Evolutionary conservation across 2,888 invertebrate genomes (phyloP).

Genomic region (Cancer borealis): DNA sequence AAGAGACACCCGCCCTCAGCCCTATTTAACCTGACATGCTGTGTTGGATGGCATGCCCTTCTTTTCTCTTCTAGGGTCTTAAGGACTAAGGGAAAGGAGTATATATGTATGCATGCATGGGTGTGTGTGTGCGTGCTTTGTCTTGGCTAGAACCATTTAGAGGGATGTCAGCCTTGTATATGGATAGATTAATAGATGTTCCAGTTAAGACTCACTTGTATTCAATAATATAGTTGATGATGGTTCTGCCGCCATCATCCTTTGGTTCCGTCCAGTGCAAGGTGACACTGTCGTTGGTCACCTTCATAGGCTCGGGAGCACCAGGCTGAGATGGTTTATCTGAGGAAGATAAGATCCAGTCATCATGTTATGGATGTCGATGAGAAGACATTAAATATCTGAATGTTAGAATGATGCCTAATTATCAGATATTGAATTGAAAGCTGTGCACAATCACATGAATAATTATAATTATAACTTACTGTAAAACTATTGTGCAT

Average conservation of each 20-base stretch:
- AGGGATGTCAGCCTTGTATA: too few relatives aligned
- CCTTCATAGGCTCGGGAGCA: slow-evolving; percentile 83
- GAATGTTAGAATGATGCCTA: background rate
- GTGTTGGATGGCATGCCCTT: too few relatives aligned
- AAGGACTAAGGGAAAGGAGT: too few relatives aligned
- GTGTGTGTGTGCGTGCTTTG: too few relatives aligned
- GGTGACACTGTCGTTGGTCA: slow-evolving; percentile 87
- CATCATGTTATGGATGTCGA: background rate
- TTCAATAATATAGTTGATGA: slow-evolving; percentile 91
- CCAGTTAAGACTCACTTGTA: slow-evolving; percentile 85
- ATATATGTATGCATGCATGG: too few relatives aligned
- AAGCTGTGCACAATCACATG: background rate
- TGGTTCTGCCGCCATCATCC: slow-evolving; percentile 91
- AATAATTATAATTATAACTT: too few relatives aligned
- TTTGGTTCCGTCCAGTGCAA: slow-evolving; percentile 92
- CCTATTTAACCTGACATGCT: too few relatives aligned
- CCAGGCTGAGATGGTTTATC: slow-evolving; percentile 87
- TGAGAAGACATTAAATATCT: background rate
- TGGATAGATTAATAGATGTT: background rate
- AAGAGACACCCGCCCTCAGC: too few relatives aligned
- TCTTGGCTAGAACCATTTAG: too few relatives aligned
- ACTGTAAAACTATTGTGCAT: too few relatives aligned
- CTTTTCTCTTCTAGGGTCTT: too few relatives aligned
- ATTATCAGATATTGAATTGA: background rate
- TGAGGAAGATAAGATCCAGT: slow-evolving; percentile 79